A percentile compares a stretch with the other conserved stretches of the same genome.
Evolutionary conservation across 2,797 vertebrate genomes (phyloP).

Genomic region (Spinus olivaceus): DNA sequence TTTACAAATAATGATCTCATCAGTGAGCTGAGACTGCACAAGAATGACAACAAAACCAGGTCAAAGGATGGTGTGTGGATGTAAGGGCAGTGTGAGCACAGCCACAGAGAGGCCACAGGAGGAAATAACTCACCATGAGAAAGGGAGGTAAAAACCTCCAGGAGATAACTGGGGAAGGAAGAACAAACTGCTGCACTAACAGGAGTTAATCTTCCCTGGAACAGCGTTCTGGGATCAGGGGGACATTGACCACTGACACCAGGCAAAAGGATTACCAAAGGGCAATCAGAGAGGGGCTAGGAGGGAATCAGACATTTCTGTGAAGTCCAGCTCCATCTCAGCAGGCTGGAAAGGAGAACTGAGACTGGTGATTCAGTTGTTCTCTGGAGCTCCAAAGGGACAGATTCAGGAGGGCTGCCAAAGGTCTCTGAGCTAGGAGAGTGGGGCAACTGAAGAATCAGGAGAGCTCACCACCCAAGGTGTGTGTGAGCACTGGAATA

Average conservation of each 20-base stretch:
- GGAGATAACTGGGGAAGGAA: neutral
- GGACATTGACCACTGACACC: neutral
- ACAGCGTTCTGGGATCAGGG: accelerated
- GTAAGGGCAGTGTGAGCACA: neutral
- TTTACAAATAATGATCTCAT: neutral
- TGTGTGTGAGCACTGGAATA: neutral
- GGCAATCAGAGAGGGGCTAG: neutral
- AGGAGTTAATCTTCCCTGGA: neutral
- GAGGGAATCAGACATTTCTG: neutral
- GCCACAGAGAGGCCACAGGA: neutral
- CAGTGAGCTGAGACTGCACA: neutral
- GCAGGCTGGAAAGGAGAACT: neutral
- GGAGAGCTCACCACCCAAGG: neutral
- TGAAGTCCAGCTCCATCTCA: neutral
- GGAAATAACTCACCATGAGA: neutral
- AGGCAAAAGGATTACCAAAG: neutral
- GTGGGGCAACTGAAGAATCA: accelerated
- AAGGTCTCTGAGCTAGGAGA: neutral
- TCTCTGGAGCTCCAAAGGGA: neutral
- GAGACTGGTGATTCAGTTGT: neutral
- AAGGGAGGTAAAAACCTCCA: neutral
- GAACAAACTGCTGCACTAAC: neutral
- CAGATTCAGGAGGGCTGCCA: neutral
- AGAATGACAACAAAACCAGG: neutral
- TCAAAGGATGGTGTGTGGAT: neutral